Conservation (phyloP, 2,797 vertebrate genomes). For the Alcedo quadribrachys region DNA sequence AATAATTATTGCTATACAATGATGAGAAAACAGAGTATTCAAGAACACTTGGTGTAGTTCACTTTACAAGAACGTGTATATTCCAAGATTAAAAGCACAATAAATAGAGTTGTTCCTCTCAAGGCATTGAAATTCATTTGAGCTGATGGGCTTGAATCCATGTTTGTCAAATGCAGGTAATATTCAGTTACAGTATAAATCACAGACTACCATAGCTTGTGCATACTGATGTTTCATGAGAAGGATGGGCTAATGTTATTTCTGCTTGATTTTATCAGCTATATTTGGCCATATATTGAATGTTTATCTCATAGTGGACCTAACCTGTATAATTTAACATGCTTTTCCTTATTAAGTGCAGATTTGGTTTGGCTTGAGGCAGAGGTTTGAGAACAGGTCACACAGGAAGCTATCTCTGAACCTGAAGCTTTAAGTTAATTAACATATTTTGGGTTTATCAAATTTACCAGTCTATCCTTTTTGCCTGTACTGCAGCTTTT, state of each 20-base stretch:
- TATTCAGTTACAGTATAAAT: constrained; percentile 7
- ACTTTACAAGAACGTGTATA: not conserved
- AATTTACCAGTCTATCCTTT: not conserved
- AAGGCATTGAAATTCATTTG: constrained; percentile 15
- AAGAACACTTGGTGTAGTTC: not conserved
- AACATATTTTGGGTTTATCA: not conserved
- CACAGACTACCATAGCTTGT: not conserved
- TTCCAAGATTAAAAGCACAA: constrained; percentile 12
- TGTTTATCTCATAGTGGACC: not conserved
- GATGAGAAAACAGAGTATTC: constrained; percentile 6
- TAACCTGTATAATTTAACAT: not conserved
- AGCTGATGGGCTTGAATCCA: not conserved
- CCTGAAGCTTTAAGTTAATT: not conserved
- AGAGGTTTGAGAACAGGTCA: not conserved
- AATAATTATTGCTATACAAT: constrained; percentile 44
- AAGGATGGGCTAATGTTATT: not conserved
- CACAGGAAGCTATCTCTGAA: not conserved
- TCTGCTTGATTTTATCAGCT: not conserved
- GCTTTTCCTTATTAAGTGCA: not conserved
- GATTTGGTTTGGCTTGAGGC: not conserved
- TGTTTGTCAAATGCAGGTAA: constrained; percentile 30
- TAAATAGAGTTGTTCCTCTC: constrained; percentile 28
- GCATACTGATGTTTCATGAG: not conserved
- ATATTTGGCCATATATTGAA: not conserved
- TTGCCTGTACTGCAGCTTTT: not conserved